A percentile compares a stretch with the other conserved stretches of the same genome.
These are phyloP conservation scores for Drosophila lacicola DNA, from an alignment of 2,888 invertebrate species.

Conservation along the genomic window DNA sequence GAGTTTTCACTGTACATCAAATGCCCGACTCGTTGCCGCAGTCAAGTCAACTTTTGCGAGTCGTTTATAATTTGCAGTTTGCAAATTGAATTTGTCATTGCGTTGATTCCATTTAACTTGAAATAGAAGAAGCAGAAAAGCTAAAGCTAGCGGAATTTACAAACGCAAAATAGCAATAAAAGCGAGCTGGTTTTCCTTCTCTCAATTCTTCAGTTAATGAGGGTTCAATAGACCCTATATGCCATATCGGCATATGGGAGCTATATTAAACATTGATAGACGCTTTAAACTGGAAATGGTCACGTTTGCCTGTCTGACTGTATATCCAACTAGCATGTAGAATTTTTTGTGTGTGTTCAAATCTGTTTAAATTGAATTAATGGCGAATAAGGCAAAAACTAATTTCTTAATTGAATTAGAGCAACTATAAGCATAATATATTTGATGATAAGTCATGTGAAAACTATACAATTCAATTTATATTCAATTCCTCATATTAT, in stretches of 20 bases:
- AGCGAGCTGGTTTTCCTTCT: not conserved
- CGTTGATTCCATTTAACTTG: constrained; percentile 4
- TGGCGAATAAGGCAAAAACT: not conserved
- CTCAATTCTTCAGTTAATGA: not conserved
- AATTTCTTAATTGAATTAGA: constrained; percentile 2
- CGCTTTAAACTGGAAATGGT: constrained; percentile 2
- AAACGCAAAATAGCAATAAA: not conserved
- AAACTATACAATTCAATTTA: too few relatives aligned
- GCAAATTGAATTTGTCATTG: constrained; percentile 32
- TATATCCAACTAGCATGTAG: not conserved
- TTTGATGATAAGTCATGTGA: too few relatives aligned
- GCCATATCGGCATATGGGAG: not conserved
- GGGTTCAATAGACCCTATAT: constrained; percentile 32
- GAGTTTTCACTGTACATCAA: not conserved
- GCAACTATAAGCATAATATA: not conserved
- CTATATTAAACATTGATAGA: not conserved
- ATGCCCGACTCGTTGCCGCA: not conserved
- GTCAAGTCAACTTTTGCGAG: constrained; percentile 9
- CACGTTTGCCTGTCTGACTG: constrained; percentile 15
- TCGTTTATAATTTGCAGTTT: constrained; percentile 23
- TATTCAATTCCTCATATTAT: too few relatives aligned
- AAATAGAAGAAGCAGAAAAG: not conserved
- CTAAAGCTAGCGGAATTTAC: constrained; percentile 3
- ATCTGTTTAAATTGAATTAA: constrained; percentile 20
- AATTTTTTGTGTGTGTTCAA: not conserved